phyloP scores from a whole-genome alignment of 2,888 invertebrate genomes.

The Trichopoda pennipes region DNA sequence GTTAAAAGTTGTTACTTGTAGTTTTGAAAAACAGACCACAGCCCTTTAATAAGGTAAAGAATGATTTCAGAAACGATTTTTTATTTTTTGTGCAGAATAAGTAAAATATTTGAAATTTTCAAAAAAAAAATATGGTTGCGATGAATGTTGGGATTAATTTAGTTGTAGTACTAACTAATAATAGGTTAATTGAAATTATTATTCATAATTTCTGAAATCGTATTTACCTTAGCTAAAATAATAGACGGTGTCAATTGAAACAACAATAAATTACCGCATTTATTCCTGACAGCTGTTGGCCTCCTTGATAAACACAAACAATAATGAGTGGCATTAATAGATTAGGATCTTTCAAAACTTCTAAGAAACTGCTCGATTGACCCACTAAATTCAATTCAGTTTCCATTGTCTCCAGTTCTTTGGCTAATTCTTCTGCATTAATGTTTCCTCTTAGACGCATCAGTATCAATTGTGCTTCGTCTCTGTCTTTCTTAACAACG shows the following conservation, averaged over 20 bases:
- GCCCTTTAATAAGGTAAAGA: too few relatives aligned
- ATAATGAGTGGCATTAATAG: conserved; percentile 88
- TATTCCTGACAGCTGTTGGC: conserved; percentile 94
- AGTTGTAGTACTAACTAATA: too few relatives aligned
- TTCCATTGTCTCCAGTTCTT: conserved; percentile 84
- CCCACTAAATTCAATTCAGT: conserved; percentile 80
- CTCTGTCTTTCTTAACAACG: conserved; percentile 85
- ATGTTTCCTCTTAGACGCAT: conserved; percentile 84
- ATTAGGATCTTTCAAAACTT: conserved; percentile 83
- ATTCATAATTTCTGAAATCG: neutral
- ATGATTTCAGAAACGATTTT: too few relatives aligned
- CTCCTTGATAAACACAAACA: conserved; percentile 86
- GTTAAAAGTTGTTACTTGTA: too few relatives aligned
- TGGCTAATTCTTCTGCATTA: conserved; percentile 81
- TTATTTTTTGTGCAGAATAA: too few relatives aligned
- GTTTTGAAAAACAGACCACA: too few relatives aligned
- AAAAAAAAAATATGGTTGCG: too few relatives aligned
- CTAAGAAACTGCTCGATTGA: conserved; percentile 83
- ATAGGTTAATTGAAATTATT: too few relatives aligned
- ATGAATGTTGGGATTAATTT: too few relatives aligned
- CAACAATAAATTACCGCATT: conserved; percentile 85
- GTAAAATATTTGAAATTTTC: too few relatives aligned
- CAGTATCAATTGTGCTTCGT: conserved; percentile 84
- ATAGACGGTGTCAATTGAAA: neutral
- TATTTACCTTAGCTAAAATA: neutral